phyloP scores from a whole-genome alignment of 2,888 invertebrate genomes.

The Caenorhabditis imperialis region DNA sequence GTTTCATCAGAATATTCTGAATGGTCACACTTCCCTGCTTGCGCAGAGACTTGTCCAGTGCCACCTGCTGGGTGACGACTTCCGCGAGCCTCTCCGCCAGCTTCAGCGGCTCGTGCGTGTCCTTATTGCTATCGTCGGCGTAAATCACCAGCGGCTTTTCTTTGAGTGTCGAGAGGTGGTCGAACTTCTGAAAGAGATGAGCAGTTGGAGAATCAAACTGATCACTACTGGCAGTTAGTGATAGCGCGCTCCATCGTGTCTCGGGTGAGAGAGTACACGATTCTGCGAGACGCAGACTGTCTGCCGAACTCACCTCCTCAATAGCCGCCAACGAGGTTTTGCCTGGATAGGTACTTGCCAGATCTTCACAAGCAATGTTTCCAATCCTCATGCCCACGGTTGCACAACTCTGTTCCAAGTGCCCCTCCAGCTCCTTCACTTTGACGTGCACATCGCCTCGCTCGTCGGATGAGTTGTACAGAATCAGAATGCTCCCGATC shows the following conservation, averaged over 20 bases:
- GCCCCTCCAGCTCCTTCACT: background rate
- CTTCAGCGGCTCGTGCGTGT: conserved; percentile 40
- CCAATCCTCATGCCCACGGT: background rate
- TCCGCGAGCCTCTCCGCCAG: conserved; percentile 35
- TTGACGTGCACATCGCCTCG: background rate
- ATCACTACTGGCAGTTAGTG: too few species aligned
- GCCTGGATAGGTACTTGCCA: background rate
- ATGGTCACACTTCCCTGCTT: too few species aligned
- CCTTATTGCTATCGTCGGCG: background rate
- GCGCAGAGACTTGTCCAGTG: conserved; percentile 33
- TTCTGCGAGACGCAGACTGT: too few species aligned
- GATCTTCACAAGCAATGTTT: background rate
- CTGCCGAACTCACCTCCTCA: conserved; percentile 5
- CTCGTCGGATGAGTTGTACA: background rate
- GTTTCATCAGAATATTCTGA: too few species aligned
- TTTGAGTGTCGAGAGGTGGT: background rate
- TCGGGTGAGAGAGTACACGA: too few species aligned
- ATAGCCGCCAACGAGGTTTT: background rate
- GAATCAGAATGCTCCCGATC: background rate
- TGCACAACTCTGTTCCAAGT: background rate
- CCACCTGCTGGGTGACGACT: conserved; percentile 47
- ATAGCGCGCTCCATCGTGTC: too few species aligned
- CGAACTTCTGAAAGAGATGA: conserved; percentile 1
- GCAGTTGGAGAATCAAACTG: too few species aligned
- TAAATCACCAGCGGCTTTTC: conserved; percentile 6